Conservation (phyloP, 2,113 vertebrate species). For the Eonycteris spelaea region DNA sequence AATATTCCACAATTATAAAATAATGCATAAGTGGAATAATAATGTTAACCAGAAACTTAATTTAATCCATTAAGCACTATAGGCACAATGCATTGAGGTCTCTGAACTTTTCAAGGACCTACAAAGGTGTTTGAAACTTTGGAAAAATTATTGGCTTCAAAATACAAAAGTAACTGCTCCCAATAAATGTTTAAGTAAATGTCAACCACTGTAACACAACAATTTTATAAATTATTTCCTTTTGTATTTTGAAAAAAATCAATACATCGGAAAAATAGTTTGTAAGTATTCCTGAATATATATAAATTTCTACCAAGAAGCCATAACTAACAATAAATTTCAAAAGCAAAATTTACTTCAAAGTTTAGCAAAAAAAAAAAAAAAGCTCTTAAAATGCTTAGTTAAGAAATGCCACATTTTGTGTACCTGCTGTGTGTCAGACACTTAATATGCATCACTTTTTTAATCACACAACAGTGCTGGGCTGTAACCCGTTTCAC, state of each 20-base stretch:
- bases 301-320: not conserved
- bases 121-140: not conserved
- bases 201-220: not conserved
- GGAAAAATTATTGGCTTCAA: not conserved
- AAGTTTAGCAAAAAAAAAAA: not conserved
- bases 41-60: not conserved
- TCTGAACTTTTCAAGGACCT: not conserved
- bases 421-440: not conserved
- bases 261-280: not conserved
- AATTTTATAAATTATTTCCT: not conserved
- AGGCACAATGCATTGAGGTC: not conserved
- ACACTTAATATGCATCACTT: not conserved
- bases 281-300: slow-evolving; percentile 9
- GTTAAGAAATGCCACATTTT: not conserved
- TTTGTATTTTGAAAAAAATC: not conserved
- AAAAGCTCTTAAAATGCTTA: not conserved
- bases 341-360: not conserved
- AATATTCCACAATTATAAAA: slow-evolving; percentile 20
- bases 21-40: not conserved
- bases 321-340: not conserved
- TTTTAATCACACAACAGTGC: not conserved
- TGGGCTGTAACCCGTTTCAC: not conserved
- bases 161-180: not conserved
- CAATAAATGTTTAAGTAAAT: not conserved
- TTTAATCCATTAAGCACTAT: not conserved